A percentile compares a stretch with the other conserved stretches of the same genome.
These are phyloP conservation scores for Leucoma salicis DNA, from an alignment of 2,888 invertebrate species.

Conservation along the genomic window DNA sequence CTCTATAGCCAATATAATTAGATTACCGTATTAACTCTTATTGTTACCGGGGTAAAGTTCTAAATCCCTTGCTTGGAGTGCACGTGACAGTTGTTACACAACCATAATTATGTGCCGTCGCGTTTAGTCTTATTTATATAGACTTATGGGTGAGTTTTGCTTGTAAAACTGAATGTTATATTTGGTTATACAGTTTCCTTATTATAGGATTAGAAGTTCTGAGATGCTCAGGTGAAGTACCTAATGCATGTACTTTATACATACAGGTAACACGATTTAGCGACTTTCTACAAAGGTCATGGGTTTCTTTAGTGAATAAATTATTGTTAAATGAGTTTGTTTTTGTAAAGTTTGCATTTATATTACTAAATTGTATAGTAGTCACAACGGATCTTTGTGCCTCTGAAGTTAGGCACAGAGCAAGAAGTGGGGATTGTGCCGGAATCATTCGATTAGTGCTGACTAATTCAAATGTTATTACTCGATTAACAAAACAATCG, in stretches of 20 bases:
- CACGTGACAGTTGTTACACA: not conserved
- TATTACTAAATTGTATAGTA: too few species aligned
- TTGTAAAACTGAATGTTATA: constrained; percentile 4
- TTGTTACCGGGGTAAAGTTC: not conserved
- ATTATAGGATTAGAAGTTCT: constrained; percentile 16
- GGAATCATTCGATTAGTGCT: too few species aligned
- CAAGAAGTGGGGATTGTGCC: too few species aligned
- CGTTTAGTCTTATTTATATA: constrained; percentile 1
- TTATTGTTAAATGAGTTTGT: too few species aligned
- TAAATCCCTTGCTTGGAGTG: not conserved
- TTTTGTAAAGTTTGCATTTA: too few species aligned
- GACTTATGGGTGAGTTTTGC: constrained; percentile 13
- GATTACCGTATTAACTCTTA: constrained; percentile 5
- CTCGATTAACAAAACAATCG: too few species aligned
- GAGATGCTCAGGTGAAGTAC: constrained; percentile 11
- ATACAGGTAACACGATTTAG: not conserved
- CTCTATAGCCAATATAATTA: constrained; percentile 6
- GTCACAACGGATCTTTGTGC: too few species aligned
- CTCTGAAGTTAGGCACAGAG: too few species aligned
- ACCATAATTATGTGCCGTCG: constrained; percentile 1
- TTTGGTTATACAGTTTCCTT: constrained; percentile 15
- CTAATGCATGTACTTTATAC: too few species aligned
- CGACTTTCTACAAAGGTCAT: not conserved
- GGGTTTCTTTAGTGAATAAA: too few species aligned
- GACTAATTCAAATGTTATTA: too few species aligned